These are phyloP conservation scores for Plectropomus leopardus DNA, from an alignment of 2,113 vertebrate species.

Conservation along the genomic window DNA sequence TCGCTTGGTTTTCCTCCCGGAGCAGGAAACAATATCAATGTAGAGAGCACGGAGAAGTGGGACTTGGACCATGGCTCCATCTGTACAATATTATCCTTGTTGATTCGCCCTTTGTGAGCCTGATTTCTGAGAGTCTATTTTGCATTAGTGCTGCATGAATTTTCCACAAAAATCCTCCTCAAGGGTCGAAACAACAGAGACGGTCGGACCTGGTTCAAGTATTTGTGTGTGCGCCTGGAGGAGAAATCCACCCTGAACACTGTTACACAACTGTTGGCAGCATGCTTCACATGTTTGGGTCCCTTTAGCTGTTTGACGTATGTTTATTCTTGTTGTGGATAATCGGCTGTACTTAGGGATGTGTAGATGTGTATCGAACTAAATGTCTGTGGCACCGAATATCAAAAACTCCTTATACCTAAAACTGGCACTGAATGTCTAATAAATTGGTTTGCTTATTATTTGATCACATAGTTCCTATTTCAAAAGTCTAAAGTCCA, in stretches of 20 bases:
- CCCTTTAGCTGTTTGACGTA: background rate
- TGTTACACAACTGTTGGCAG: conserved; percentile 58
- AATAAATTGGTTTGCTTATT: background rate
- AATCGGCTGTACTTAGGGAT: no score
- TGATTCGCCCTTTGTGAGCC: conserved; percentile 18
- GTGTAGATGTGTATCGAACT: background rate
- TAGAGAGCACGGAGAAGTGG: conserved; percentile 12
- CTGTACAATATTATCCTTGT: conserved; percentile 38
- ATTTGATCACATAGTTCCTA: background rate
- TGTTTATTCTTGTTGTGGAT: background rate
- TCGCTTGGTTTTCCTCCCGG: background rate
- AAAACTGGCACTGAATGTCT: background rate
- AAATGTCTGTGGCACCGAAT: background rate
- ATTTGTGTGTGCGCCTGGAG: conserved; percentile 27
- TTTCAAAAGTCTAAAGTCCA: no score
- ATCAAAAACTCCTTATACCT: background rate
- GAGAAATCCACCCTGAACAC: conserved; percentile 20
- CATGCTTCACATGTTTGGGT: background rate
- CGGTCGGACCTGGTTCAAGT: conserved; percentile 42
- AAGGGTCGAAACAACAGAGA: conserved; percentile 48
- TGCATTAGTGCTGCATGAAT: conserved; percentile 35
- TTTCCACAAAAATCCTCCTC: conserved; percentile 56
- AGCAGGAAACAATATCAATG: conserved; percentile 18
- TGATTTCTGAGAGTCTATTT: conserved; percentile 40
- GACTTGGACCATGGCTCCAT: conserved; percentile 37